phyloP scores from a whole-genome alignment of 2,797 vertebrate genomes.

The Danio kyathit region DNA sequence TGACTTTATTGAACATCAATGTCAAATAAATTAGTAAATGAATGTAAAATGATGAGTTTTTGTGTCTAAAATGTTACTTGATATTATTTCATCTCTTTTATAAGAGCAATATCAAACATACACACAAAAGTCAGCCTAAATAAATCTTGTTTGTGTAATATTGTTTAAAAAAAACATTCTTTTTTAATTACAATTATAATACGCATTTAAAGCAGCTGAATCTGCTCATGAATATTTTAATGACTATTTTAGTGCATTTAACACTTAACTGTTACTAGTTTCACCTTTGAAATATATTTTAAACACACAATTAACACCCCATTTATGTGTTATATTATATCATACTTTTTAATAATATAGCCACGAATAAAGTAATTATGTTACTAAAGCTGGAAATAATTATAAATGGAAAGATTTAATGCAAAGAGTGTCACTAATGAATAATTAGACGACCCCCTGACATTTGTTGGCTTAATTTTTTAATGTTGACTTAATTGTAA shows the following conservation, averaged over 20 bases:
- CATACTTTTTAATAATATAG: neutral
- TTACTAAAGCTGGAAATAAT: neutral
- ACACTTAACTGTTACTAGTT: neutral
- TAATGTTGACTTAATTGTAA: too few relatives aligned
- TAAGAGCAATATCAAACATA: neutral
- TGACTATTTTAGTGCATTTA: neutral
- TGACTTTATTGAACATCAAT: conserved; percentile 4
- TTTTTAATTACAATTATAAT: neutral
- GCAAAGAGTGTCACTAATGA: neutral
- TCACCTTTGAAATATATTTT: neutral
- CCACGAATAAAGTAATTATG: neutral
- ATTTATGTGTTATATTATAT: neutral
- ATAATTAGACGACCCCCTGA: too few relatives aligned
- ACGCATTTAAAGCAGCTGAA: neutral
- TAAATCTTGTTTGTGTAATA: neutral
- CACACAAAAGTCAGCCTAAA: too few relatives aligned
- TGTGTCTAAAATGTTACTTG: neutral
- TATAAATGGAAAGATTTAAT: neutral
- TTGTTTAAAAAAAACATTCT: neutral
- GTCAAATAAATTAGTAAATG: neutral
- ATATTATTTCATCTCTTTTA: neutral
- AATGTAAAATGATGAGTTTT: neutral
- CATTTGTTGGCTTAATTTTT: too few relatives aligned
- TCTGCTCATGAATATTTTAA: neutral
- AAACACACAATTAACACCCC: neutral